phyloP scores from a whole-genome alignment of 2,113 vertebrate genomes.

The Dipodomys merriami region DNA sequence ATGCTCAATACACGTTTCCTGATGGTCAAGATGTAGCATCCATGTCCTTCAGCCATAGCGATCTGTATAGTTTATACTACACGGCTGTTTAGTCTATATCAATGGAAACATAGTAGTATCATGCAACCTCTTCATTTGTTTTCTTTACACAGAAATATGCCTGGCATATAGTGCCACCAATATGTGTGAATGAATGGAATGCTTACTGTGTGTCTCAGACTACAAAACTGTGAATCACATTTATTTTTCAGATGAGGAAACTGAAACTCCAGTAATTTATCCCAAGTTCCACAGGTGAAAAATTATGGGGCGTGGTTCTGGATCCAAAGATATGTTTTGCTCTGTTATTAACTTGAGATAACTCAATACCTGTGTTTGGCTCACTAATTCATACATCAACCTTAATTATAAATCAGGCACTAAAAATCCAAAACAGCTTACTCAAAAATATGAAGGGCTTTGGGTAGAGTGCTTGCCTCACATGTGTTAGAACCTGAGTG shows the following conservation, averaged over 20 bases:
- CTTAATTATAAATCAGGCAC: background rate
- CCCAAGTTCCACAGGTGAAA: background rate
- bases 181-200: background rate
- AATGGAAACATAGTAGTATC: background rate
- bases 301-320: background rate
- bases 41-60: too few species aligned
- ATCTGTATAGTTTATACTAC: too few species aligned
- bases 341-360: background rate
- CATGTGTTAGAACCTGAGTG: too few species aligned
- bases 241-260: background rate
- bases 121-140: background rate
- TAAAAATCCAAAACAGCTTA: constrained; percentile 20
- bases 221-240: background rate
- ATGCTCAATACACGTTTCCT: background rate
- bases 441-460: background rate
- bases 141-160: background rate
- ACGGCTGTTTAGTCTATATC: background rate
- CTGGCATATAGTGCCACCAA: background rate
- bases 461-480: too few species aligned
- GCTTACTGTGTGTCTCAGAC: background rate
- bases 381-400: constrained; percentile 20
- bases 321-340: background rate
- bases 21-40: background rate
- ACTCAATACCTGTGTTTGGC: background rate
- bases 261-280: background rate